Evolutionary conservation across 35 echinoderm and acorn worm species (phyloP).

Genomic region (Anneissia japonica): DNA sequence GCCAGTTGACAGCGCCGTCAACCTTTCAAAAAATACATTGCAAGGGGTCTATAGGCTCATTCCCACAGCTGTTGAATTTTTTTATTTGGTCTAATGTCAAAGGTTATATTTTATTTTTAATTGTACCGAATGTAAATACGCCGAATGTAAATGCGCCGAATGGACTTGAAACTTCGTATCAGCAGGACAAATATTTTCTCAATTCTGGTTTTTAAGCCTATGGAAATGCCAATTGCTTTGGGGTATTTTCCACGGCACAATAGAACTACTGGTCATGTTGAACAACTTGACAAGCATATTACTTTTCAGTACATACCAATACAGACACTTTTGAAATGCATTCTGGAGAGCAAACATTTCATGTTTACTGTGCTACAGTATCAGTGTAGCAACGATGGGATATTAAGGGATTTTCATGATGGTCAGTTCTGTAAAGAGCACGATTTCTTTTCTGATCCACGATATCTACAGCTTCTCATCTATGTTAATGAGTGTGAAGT

Average conservation of each 20-base stretch:
- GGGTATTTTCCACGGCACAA: constrained; percentile 4
- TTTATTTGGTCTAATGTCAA: too few relatives aligned
- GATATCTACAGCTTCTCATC: background rate
- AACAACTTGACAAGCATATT: background rate
- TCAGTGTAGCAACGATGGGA: constrained; percentile 1
- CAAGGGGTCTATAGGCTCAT: too few relatives aligned
- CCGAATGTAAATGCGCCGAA: too few relatives aligned
- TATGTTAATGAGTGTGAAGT: constrained; percentile 20
- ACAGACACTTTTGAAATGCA: background rate
- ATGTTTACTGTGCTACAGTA: background rate
- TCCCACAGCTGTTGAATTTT: too few relatives aligned
- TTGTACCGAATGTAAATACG: too few relatives aligned
- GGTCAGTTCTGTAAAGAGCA: background rate
- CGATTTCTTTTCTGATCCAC: background rate
- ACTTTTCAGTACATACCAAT: constrained; percentile 21
- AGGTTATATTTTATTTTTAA: too few relatives aligned
- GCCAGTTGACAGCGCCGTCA: too few relatives aligned
- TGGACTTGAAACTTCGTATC: too few relatives aligned
- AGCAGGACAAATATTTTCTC: too few relatives aligned
- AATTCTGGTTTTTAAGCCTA: too few relatives aligned
- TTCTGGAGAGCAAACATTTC: background rate
- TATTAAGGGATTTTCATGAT: constrained; percentile 28
- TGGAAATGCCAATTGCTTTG: background rate
- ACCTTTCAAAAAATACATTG: too few relatives aligned
- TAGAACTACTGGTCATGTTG: background rate